phyloP scores from a whole-genome alignment of 1,140 invertebrate species.

The Drosophila nigrodunni region DNA sequence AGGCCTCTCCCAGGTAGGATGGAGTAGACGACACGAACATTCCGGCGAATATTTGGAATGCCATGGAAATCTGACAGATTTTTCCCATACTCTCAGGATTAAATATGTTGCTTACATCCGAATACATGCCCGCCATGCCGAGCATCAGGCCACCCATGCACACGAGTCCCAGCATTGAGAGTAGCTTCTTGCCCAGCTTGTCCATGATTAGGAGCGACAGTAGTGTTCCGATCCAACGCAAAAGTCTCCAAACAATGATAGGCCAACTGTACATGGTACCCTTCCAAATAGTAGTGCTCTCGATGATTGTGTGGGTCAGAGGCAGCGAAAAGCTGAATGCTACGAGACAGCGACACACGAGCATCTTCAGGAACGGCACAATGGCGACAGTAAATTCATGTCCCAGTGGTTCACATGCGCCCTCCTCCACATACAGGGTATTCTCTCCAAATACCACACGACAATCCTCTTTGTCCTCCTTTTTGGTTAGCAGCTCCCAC shows the following conservation, averaged over 20 bases:
- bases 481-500: constrained; percentile 22
- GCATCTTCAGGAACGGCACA: constrained; percentile 57
- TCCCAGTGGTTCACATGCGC: constrained; percentile 16
- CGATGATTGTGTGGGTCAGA: constrained; percentile 46
- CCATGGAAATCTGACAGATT: constrained; percentile 50
- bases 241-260: constrained; percentile 42
- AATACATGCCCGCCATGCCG: constrained; percentile 59
- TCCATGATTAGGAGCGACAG: constrained; percentile 48
- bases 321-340: constrained; percentile 70
- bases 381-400: constrained; percentile 44
- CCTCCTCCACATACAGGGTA: constrained; percentile 56
- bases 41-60: constrained; percentile 67
- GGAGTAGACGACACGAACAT: constrained; percentile 60
- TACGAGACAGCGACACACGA: constrained; percentile 61
- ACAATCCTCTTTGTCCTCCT: constrained; percentile 3
- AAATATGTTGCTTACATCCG: constrained; percentile 1
- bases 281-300: constrained; percentile 26
- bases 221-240: constrained; percentile 55
- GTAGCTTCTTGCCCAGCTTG: constrained; percentile 58
- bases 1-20: constrained; percentile 69
- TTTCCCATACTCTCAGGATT: constrained; percentile 43
- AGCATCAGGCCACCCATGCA: constrained; percentile 64
- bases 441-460: constrained; percentile 35
- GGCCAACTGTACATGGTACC: constrained; percentile 42
- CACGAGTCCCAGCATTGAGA: constrained; percentile 51